Conservation (phyloP, 2,113 vertebrate species). For the Sinocyclocheilus rhinocerous region DNA sequence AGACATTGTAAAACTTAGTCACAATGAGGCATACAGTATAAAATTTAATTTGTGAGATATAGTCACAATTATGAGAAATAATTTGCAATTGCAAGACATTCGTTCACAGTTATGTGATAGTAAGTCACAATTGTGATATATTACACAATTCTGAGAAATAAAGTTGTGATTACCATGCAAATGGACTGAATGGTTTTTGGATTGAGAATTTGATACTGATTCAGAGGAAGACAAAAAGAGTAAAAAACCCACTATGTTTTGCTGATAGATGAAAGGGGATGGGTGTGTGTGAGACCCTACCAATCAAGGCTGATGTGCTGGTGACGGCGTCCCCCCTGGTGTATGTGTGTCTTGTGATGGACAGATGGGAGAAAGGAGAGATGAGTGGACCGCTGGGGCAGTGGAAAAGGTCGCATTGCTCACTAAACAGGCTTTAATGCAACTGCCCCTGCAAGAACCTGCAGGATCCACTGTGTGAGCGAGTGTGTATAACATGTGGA, state of each 20-base stretch:
- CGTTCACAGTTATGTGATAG: neutral
- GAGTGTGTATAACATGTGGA: slow-evolving; percentile 46
- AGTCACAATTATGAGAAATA: neutral
- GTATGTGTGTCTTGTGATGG: slow-evolving; percentile 31
- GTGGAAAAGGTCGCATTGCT: slow-evolving; percentile 75
- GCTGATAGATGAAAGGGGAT: slow-evolving; percentile 24
- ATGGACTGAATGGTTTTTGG: neutral
- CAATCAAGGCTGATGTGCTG: neutral
- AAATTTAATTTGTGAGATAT: too few species aligned
- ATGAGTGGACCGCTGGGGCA: slow-evolving; percentile 54
- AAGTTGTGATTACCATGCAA: neutral
- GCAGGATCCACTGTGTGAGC: slow-evolving; percentile 33
- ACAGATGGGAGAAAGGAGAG: slow-evolving; percentile 62
- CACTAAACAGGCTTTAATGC: slow-evolving; percentile 61
- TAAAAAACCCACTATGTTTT: slow-evolving; percentile 13
- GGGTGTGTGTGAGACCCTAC: neutral
- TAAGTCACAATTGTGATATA: neutral
- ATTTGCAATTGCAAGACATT: neutral
- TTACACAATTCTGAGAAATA: neutral
- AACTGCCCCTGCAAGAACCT: slow-evolving; percentile 53
- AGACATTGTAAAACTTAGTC: neutral
- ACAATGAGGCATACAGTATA: too few species aligned
- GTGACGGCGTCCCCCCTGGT: neutral
- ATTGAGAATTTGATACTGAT: neutral
- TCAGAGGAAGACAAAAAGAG: neutral